These are phyloP conservation scores for Spodoptera frugiperda DNA, from an alignment of 1,140 invertebrate genomes.

Conservation along the genomic window DNA sequence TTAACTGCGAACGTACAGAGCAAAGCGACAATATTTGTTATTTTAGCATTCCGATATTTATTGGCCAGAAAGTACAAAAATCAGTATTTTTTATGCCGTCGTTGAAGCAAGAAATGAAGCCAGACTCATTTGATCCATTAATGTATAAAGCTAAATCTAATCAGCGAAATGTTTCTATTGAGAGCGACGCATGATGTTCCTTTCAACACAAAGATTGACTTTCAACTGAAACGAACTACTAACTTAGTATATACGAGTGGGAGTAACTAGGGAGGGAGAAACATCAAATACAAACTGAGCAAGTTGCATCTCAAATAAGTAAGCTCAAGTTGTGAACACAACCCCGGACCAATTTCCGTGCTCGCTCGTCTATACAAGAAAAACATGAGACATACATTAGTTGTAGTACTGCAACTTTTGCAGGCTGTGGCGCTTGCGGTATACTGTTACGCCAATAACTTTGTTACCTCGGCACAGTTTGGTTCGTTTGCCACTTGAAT, in stretches of 20 bases:
- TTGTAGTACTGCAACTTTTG: background rate
- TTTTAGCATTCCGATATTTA: no score
- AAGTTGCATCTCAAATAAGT: slow-evolving; percentile 13
- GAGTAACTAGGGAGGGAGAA: no score
- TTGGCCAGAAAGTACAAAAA: no score
- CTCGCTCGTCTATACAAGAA: background rate
- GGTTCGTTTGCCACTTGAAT: slow-evolving; percentile 14
- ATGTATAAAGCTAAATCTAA: no score
- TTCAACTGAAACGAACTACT: no score
- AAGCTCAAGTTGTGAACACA: background rate
- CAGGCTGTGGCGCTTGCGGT: slow-evolving; percentile 15
- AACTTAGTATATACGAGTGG: background rate
- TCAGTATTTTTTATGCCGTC: no score
- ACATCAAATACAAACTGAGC: slow-evolving; percentile 9
- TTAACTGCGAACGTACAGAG: no score
- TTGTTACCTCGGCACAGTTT: slow-evolving; percentile 16
- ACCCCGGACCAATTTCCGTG: slow-evolving; percentile 14
- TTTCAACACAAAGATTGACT: background rate
- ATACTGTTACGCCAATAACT: background rate
- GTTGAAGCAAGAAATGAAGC: no score
- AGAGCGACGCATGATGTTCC: background rate
- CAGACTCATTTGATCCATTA: no score
- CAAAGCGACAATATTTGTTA: no score
- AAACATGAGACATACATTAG: slow-evolving; percentile 17
- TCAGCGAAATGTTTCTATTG: background rate